These are phyloP conservation scores for Andrena marginata DNA, from an alignment of 2,888 invertebrate genomes.

Conservation along the genomic window DNA sequence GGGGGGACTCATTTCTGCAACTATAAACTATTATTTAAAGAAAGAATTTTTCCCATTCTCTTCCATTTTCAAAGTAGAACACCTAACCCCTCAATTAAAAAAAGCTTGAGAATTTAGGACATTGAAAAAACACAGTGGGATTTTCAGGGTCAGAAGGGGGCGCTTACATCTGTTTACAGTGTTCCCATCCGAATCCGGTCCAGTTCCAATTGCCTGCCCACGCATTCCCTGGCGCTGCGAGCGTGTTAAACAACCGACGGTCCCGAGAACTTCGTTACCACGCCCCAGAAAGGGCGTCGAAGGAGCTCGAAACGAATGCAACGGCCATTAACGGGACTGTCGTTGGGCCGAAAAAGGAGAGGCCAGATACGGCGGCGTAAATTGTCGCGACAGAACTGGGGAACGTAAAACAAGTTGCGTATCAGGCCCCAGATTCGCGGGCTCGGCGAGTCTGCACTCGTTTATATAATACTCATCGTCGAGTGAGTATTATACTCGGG, in stretches of 20 bases:
- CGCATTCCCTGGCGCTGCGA: neutral
- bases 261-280: neutral
- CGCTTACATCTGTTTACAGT: too few species aligned
- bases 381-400: slow-evolving; percentile 26
- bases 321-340: slow-evolving; percentile 1
- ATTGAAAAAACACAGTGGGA: too few species aligned
- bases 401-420: slow-evolving; percentile 25
- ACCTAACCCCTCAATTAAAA: too few species aligned
- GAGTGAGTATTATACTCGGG: slow-evolving; percentile 67
- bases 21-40: too few species aligned
- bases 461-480: slow-evolving; percentile 63
- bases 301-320: neutral
- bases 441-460: slow-evolving; percentile 53
- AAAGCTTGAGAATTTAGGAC: too few species aligned
- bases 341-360: slow-evolving; percentile 28
- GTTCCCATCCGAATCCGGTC: too few species aligned
- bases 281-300: neutral
- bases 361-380: slow-evolving; percentile 22
- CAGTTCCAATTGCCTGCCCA: neutral
- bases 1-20: too few species aligned
- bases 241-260: neutral
- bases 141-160: too few species aligned
- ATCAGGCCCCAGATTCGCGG: slow-evolving; percentile 52
- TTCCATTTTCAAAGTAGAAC: too few species aligned
- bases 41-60: too few species aligned